Percentiles rank a stretch among this genome's conserved stretches.
phyloP scores from a whole-genome alignment of 2,113 vertebrate genomes.

The Nibea coibor region DNA sequence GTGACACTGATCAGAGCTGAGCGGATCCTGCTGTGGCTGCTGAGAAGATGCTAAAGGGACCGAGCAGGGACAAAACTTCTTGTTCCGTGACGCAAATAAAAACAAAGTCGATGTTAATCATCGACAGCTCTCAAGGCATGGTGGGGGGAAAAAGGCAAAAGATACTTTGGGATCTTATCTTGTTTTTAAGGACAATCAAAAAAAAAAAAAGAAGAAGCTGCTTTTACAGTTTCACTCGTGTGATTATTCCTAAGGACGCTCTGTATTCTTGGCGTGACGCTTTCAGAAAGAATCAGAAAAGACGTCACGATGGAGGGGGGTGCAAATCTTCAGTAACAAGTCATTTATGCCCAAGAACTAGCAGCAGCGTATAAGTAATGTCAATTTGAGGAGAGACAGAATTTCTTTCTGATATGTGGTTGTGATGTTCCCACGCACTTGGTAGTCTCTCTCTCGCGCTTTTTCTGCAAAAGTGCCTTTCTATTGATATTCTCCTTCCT shows the following conservation, averaged over 20 bases:
- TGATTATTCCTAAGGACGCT: conserved; percentile 23
- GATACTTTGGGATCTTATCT: not conserved
- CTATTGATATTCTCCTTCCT: conserved; percentile 43
- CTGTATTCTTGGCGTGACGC: not conserved
- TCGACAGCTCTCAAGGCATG: conserved; percentile 11
- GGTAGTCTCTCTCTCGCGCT: conserved; percentile 1
- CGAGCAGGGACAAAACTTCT: conserved; percentile 27
- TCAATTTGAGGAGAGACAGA: conserved; percentile 37
- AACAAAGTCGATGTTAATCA: conserved; percentile 49
- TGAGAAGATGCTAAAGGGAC: conserved; percentile 14
- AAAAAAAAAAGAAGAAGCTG: conserved; percentile 9
- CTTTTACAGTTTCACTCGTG: conserved; percentile 11
- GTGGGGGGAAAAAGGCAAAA: conserved; percentile 9
- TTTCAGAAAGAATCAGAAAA: conserved; percentile 5
- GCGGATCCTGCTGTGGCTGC: conserved; percentile 24
- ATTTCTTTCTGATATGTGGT: conserved; percentile 36
- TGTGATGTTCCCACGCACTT: conserved; percentile 46
- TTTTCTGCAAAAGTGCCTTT: conserved; percentile 28
- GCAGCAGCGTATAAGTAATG: conserved; percentile 39
- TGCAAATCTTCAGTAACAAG: conserved; percentile 23
- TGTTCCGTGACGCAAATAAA: conserved; percentile 26
- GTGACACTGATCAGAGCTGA: conserved; percentile 57
- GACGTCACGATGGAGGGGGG: not conserved
- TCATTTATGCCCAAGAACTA: conserved; percentile 37
- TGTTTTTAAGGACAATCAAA: conserved; percentile 32